Evolutionary conservation across 64 coral and sea anemone species (phyloP).

Genomic region (Exaiptasia diaphana): DNA sequence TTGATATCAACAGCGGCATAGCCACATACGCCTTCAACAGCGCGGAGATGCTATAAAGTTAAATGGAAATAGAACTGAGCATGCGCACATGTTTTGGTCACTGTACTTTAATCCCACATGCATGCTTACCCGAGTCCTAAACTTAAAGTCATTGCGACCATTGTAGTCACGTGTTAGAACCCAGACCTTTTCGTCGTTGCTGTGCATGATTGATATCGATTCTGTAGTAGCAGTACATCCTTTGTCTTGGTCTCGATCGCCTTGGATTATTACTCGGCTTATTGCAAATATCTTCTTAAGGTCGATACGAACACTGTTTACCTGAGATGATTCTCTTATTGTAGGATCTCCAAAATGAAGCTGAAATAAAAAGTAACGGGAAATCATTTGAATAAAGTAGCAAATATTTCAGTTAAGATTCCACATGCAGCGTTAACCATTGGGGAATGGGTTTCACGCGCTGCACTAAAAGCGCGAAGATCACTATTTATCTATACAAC

Average conservation of each 20-base stretch:
- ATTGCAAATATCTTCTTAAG: conserved; percentile 8
- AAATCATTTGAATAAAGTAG: neutral
- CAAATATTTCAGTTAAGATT: neutral
- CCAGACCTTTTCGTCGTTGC: neutral
- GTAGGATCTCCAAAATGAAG: neutral
- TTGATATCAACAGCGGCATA: neutral
- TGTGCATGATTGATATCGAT: neutral
- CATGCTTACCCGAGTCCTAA: neutral
- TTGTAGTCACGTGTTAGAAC: neutral
- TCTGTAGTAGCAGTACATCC: neutral
- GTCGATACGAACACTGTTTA: neutral
- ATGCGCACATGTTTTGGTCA: neutral
- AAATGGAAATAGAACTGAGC: too few relatives aligned
- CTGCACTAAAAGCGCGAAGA: too few relatives aligned
- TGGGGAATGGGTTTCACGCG: too few relatives aligned
- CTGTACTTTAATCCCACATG: neutral
- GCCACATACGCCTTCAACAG: neutral
- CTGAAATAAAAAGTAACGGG: too few relatives aligned
- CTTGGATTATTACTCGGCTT: neutral
- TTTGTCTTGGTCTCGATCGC: neutral
- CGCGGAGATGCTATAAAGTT: neutral
- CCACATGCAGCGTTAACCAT: too few relatives aligned
- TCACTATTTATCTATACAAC: too few relatives aligned
- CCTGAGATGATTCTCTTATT: neutral
- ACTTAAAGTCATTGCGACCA: neutral